A percentile compares a stretch with the other conserved stretches of the same genome.
Evolutionary conservation across 1,140 invertebrate genomes (phyloP).

Genomic region (Aphelenchoides avenae): DNA sequence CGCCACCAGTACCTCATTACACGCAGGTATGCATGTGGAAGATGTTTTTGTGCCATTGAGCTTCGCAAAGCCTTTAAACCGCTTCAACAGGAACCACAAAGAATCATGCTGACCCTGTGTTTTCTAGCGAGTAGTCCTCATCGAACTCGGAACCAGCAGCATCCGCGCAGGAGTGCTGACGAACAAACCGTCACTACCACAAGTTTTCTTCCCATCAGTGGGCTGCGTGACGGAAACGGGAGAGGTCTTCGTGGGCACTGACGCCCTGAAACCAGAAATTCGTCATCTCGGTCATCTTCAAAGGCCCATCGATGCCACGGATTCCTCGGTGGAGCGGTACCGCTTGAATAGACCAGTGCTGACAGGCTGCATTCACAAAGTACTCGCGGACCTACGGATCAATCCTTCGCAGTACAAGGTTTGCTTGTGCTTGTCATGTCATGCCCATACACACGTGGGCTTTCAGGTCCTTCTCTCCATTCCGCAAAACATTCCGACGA

Average conservation of each 20-base stretch:
- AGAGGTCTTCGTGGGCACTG: constrained; percentile 63
- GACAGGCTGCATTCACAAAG: constrained; percentile 43
- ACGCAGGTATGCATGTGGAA: constrained; percentile 55
- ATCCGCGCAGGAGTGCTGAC: constrained; percentile 66
- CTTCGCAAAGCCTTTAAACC: constrained; percentile 8
- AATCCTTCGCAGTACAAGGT: constrained; percentile 50
- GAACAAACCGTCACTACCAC: constrained; percentile 64
- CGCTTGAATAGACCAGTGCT: constrained; percentile 60
- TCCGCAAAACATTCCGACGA: constrained; percentile 52
- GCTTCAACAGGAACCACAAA: too few species aligned
- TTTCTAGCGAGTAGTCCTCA: constrained; percentile 62
- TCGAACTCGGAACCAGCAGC: constrained; percentile 67
- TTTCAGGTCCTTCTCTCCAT: constrained; percentile 54
- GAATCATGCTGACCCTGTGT: too few species aligned
- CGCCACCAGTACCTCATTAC: constrained; percentile 57
- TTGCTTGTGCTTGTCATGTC: constrained; percentile 10
- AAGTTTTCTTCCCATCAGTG: constrained; percentile 66
- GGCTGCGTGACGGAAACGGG: constrained; percentile 62
- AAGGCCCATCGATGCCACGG: too few species aligned
- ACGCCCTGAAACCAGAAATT: constrained; percentile 64
- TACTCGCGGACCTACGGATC: constrained; percentile 44
- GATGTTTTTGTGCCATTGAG: constrained; percentile 5
- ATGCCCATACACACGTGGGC: background rate
- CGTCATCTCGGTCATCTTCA: too few species aligned
- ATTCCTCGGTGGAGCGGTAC: constrained; percentile 65